A percentile compares a stretch with the other conserved stretches of the same genome.
These are phyloP conservation scores for Hymenopus coronatus DNA, from an alignment of 2,888 invertebrate genomes.

Conservation along the genomic window DNA sequence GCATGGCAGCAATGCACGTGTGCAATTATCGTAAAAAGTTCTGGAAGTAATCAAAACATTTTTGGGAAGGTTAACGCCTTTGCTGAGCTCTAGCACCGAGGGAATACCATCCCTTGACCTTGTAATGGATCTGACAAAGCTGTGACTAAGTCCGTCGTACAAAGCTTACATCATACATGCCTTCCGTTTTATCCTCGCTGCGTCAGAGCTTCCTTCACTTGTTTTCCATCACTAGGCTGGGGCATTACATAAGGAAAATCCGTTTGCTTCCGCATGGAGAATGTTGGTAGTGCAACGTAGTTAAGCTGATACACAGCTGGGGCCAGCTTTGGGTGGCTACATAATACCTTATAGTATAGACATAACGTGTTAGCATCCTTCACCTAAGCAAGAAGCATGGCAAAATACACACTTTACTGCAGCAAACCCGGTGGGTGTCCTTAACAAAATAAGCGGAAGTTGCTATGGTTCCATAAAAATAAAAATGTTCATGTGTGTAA, in stretches of 20 bases:
- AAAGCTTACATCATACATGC: background rate
- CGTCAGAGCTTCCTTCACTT: background rate
- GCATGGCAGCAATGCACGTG: no score
- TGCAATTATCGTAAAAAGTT: no score
- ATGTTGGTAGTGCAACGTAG: background rate
- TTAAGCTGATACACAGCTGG: background rate
- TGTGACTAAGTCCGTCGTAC: background rate
- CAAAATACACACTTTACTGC: background rate
- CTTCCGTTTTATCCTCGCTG: background rate
- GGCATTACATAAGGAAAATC: background rate
- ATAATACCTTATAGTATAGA: background rate
- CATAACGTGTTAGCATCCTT: background rate
- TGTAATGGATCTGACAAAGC: no score
- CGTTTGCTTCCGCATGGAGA: background rate
- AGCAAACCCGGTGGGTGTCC: background rate
- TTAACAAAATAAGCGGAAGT: background rate
- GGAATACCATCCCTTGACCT: no score
- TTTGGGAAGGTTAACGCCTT: no score
- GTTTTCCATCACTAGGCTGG: background rate
- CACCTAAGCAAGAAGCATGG: background rate
- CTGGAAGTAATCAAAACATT: no score
- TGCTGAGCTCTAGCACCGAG: no score
- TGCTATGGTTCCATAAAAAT: background rate
- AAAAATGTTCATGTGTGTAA: background rate
- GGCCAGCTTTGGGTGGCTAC: background rate